Evolutionary conservation across 1,140 invertebrate species (phyloP).

Genomic region (Orchesella cincta): DNA sequence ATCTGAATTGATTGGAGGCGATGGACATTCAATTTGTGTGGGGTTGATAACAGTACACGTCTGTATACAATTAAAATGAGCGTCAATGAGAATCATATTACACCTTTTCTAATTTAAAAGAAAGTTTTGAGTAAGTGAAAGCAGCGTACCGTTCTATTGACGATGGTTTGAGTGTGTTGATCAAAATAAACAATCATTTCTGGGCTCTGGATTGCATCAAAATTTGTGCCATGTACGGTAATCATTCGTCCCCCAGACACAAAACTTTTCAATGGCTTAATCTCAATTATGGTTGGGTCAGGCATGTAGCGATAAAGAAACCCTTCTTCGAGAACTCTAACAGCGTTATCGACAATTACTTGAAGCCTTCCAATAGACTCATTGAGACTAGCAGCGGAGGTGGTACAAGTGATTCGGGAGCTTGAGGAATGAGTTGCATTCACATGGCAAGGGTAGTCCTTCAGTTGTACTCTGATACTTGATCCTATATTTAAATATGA

Average conservation of each 20-base stretch:
- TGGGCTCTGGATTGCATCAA: conserved; percentile 87
- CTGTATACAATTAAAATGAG: conserved; percentile 53
- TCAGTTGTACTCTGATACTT: conserved; percentile 80
- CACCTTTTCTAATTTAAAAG: not conserved
- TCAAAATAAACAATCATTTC: conserved; percentile 80
- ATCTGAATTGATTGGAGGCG: conserved; percentile 74
- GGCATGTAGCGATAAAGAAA: conserved; percentile 81
- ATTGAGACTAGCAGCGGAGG: conserved; percentile 66
- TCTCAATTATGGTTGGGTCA: conserved; percentile 91
- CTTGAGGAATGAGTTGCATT: conserved; percentile 87
- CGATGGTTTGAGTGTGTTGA: conserved; percentile 67
- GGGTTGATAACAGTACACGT: conserved; percentile 80
- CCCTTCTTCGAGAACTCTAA: conserved; percentile 66
- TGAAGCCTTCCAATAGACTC: conserved; percentile 65
- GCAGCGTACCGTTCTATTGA: conserved; percentile 68
- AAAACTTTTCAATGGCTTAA: conserved; percentile 83
- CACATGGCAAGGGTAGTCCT: conserved; percentile 83
- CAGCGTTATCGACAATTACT: conserved; percentile 81
- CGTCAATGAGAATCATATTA: not conserved
- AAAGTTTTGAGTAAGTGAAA: not conserved
- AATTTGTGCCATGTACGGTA: conserved; percentile 86
- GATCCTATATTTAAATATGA: conserved; percentile 92
- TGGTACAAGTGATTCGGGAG: conserved; percentile 81
- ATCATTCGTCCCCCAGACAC: conserved; percentile 89
- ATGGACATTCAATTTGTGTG: conserved; percentile 92